Evolutionary conservation across 2,113 vertebrate species (phyloP).

Genomic region (Tursiops truncatus): DNA sequence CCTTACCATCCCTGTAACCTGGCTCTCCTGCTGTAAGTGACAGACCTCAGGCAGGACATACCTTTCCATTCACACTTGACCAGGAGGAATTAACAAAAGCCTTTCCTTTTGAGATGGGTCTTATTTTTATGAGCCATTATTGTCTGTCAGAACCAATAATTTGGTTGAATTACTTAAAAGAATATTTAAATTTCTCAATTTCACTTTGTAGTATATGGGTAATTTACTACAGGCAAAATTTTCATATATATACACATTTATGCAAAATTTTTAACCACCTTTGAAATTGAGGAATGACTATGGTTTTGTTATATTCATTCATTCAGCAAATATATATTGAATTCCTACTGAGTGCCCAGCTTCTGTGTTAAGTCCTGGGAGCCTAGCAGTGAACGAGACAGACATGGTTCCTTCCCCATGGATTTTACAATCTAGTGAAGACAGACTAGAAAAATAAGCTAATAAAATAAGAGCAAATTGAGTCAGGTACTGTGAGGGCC

Average conservation of each 20-base stretch:
- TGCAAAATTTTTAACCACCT: neutral
- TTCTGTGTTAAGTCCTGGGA: neutral
- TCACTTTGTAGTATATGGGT: neutral
- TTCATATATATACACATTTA: neutral
- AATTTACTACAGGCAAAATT: neutral
- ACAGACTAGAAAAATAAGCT: neutral
- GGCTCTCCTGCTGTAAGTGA: neutral
- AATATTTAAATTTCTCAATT: constrained; percentile 31
- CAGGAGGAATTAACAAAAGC: neutral
- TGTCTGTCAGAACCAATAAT: neutral
- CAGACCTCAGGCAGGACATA: neutral
- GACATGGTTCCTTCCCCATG: neutral
- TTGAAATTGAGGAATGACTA: constrained; percentile 19
- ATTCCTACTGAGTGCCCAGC: neutral
- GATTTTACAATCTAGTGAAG: neutral
- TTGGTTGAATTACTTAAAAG: constrained; percentile 21
- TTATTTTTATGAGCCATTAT: neutral
- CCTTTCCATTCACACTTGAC: neutral
- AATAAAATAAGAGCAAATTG: neutral
- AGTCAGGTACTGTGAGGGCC: neutral
- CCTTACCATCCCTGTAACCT: neutral
- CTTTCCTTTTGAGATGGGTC: neutral
- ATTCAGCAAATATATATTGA: neutral
- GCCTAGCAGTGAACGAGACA: neutral
- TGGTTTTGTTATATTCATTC: neutral